phyloP scores from a whole-genome alignment of 2,113 vertebrate genomes.

The Phrynosoma blainvillii region DNA sequence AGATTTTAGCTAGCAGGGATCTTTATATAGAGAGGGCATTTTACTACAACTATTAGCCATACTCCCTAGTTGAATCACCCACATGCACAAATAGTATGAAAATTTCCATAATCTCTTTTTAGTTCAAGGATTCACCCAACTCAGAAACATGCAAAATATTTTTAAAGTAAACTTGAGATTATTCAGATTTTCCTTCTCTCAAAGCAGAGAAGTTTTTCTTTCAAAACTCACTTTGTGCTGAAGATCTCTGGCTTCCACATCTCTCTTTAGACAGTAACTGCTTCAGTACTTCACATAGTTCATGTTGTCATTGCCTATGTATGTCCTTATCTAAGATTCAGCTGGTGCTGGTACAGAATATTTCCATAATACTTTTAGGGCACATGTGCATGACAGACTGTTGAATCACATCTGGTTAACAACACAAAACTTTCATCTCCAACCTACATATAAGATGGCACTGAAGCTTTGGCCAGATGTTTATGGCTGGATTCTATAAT shows the following conservation, averaged over 20 bases:
- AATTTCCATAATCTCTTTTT: background rate
- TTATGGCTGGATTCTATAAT: background rate
- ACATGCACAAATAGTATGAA: background rate
- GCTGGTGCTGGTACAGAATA: background rate
- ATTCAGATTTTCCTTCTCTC: background rate
- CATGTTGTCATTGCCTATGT: background rate
- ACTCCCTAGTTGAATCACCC: no score
- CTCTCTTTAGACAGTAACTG: background rate
- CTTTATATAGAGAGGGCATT: background rate
- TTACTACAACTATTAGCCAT: no score
- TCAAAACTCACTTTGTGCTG: background rate
- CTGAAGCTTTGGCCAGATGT: background rate
- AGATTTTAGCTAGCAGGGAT: background rate
- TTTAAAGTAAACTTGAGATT: background rate
- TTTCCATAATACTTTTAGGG: no score
- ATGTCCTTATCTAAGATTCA: background rate
- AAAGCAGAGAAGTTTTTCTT: background rate
- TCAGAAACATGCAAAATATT: background rate
- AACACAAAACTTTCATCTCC: background rate
- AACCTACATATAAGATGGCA: background rate
- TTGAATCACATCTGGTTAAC: background rate
- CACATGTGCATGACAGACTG: background rate
- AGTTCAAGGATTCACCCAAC: background rate
- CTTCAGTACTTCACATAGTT: background rate
- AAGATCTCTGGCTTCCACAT: background rate